Base-by-base conservation (phyloP, 2,888 invertebrate genomes). In the Callinectes sapidus region DNA sequence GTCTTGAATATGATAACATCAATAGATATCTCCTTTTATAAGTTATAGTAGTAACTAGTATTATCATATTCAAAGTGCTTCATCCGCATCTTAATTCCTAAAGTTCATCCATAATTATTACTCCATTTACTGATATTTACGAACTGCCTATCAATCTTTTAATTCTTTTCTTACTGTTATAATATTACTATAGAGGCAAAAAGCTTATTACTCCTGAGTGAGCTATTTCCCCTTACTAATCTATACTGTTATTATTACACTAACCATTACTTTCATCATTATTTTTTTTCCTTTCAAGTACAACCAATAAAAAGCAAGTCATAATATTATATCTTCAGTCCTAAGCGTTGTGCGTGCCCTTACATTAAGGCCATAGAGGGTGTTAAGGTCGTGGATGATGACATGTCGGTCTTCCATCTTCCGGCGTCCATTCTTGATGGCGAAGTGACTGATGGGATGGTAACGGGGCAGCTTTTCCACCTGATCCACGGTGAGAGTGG, bases 381-480 rank as follows among this genome's bases (percentile, higher is more conserved):
- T 97, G 95, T 98, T 97, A 95, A 98, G 96, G 95, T 98, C 98
- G 90, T 98, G 97, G 93, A 98, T 96, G 95, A 98, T 97, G 5
- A 98, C 97, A 95, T 98, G 98, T 89, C 98, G 96, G 96, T 99
- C 99, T 96, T 99, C 99, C 99, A 99, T 99, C 95, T 97, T 97
- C 93, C 98, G 96, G 91, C 98, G 97, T 66, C 97, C 97, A 96
- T 99, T 99, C 96, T 97, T 98, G 54, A 97, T 97, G 91, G 98
- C 97, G 95, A 97, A 97, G 61, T 97, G 97, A 94, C 97, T 97
- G 77, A 97, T 96, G 89, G 96, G 95, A 95, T 96, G 96, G 66
- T 93, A 94, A 23, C 93, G 87, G 14, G 94, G 94, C 87, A 94
- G 90, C 66, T 91, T 91, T 32, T 92, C 89, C 35, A 94, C 91